Evolutionary conservation across 1,140 invertebrate genomes (phyloP).

Genomic region (Delia radicum): DNA sequence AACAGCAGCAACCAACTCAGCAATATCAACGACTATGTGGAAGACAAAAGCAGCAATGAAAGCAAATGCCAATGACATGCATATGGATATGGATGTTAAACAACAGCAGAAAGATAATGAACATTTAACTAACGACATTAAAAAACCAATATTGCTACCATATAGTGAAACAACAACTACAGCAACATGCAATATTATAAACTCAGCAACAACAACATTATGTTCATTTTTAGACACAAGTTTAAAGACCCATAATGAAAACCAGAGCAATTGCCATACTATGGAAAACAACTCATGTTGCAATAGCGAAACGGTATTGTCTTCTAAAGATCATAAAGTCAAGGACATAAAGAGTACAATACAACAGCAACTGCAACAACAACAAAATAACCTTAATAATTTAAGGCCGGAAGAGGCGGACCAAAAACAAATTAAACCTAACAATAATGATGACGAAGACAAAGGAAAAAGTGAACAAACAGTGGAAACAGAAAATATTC

Average conservation of each 20-base stretch:
- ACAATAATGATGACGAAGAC: not conserved
- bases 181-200: no score
- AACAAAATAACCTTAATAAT: not conserved
- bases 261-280: not conserved
- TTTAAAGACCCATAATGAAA: not conserved
- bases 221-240: not conserved
- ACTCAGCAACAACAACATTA: not conserved
- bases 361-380: not conserved
- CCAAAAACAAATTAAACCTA: not conserved
- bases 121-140: no score
- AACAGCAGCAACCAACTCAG: not conserved
- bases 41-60: conserved; percentile 12
- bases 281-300: not conserved
- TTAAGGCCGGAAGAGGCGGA: not conserved
- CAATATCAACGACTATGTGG: not conserved
- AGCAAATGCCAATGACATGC: conserved; percentile 2
- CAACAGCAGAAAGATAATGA: no score
- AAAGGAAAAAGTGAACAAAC: not conserved
- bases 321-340: not conserved
- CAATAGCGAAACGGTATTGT: not conserved
- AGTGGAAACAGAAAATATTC: conserved; percentile 3
- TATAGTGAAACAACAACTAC: not conserved
- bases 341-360: not conserved
- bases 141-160: not conserved
- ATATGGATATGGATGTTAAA: not conserved